Evolutionary conservation across 2,113 vertebrate genomes (phyloP), one percentile per base, ranked within the genome.

Genomic region (Harpagus bidentatus): DNA sequence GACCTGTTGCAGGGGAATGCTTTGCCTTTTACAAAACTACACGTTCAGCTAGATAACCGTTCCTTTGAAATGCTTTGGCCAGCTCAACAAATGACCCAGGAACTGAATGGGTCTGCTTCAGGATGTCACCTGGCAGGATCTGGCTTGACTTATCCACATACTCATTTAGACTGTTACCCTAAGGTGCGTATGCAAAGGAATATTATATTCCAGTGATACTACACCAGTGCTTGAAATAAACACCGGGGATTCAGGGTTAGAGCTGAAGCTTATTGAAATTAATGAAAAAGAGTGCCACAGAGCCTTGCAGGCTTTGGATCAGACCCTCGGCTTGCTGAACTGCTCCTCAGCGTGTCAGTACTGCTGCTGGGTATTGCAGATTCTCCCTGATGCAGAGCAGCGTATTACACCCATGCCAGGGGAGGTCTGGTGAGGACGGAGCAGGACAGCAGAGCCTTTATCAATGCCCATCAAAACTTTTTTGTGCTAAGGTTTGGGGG

Each of bases 181-280:
- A 84, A 95, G 65, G 74, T 87, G 23, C 0, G 0, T 50, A 42
- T 71, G 74, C 1, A 13, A 55, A 63, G 32, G 48, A 95, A 65
- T 6, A 43, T 82, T 66, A 70, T 77, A 91, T 89, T 88, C 70
- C 50, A 66, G 48, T n/a, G 70, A 77, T 61, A 58, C 8, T 70
- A 38, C 26, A 77, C 8, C 47, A 32, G 40, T 58, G 73, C 61
- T 87, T 56, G 89, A 93, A 97, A 93, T 73, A 95, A 95, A 90
- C 70, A 85, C 34, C 0, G 0, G 20, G 53, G 77, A 93, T 93
- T 88, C 91, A 50, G 81, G 34, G 78, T 58, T 87, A 62, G 53
- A 90, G 62, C 36, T 82, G 82, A 55, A 91, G 66, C 78, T 89
- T 87, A 92, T 31, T 70, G 78, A 80, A 89, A 42, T 94, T 95